Conservation (phyloP, 2,113 vertebrate species). For the Oreochromis aureus region DNA sequence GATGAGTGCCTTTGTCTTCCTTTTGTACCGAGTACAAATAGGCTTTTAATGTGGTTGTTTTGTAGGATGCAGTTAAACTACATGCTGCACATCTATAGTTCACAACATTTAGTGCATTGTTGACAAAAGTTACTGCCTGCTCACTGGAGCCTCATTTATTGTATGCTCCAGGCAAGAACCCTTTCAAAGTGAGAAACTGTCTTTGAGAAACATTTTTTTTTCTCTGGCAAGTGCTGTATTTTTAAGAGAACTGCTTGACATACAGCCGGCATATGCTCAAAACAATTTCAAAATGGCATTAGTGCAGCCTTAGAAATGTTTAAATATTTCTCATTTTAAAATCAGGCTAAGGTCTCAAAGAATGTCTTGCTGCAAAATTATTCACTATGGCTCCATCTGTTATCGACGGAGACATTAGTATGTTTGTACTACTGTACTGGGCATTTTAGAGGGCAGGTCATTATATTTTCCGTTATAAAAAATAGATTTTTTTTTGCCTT, state of each 20-base stretch:
- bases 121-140: slow-evolving; percentile 50
- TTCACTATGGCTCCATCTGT: not conserved
- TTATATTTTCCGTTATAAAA: not conserved
- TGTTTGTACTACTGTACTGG: not conserved
- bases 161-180: slow-evolving; percentile 46
- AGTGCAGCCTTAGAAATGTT: slow-evolving; percentile 12
- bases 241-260: slow-evolving; percentile 19
- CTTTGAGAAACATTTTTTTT: not conserved
- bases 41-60: not conserved
- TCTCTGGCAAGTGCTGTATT: slow-evolving; percentile 3
- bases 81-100: slow-evolving; percentile 33
- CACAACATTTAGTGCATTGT: slow-evolving; percentile 47
- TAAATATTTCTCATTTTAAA: not conserved
- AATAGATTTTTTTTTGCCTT: not conserved
- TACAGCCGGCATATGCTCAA: not conserved
- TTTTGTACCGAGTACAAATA: not conserved
- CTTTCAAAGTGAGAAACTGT: slow-evolving; percentile 53
- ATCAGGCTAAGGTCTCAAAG: not conserved
- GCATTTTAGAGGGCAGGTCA: not conserved
- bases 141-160: slow-evolving; percentile 57
- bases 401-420: not conserved
- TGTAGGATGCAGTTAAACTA: slow-evolving; percentile 7
- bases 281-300: not conserved
- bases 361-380: not conserved
- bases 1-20: not conserved